A percentile compares a stretch with the other conserved stretches of the same genome.
phyloP scores from a whole-genome alignment of 2,113 vertebrate genomes.

The Trachemys scripta region DNA sequence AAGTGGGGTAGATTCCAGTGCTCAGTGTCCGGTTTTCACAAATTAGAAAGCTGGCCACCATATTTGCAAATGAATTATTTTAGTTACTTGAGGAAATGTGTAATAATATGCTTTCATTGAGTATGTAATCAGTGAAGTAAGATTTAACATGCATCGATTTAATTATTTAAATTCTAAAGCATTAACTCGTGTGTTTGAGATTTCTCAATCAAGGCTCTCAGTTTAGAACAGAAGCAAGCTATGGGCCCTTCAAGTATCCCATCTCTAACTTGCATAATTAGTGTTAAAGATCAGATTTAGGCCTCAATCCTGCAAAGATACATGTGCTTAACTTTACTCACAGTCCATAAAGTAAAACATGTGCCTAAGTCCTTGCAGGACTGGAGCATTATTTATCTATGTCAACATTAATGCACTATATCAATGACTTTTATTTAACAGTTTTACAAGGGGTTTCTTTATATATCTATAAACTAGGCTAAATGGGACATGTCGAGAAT shows the following conservation, averaged over 20 bases:
- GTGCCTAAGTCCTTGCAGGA: neutral
- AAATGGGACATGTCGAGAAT: neutral
- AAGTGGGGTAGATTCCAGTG: too few species aligned
- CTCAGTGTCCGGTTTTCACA: too few species aligned
- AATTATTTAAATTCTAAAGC: neutral
- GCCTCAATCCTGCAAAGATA: neutral
- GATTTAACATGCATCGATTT: fast-evolving
- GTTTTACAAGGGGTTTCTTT: neutral
- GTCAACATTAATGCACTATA: neutral
- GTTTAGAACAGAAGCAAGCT: neutral
- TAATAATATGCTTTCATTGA: neutral
- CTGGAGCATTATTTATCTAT: neutral
- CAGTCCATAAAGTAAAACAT: neutral
- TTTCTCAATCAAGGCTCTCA: neutral
- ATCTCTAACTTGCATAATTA: neutral
- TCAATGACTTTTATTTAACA: neutral
- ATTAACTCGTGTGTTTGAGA: neutral
- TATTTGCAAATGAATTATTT: neutral
- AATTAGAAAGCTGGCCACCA: too few species aligned
- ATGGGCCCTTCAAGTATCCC: neutral
- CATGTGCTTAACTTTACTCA: neutral
- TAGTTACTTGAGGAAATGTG: neutral
- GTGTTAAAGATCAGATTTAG: neutral
- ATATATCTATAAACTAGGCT: neutral
- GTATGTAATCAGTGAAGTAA: neutral